A percentile compares a stretch with the other conserved stretches of the same genome.
Conservation (phyloP, 1,140 invertebrate species). For the Drosophila sturtevanti region DNA sequence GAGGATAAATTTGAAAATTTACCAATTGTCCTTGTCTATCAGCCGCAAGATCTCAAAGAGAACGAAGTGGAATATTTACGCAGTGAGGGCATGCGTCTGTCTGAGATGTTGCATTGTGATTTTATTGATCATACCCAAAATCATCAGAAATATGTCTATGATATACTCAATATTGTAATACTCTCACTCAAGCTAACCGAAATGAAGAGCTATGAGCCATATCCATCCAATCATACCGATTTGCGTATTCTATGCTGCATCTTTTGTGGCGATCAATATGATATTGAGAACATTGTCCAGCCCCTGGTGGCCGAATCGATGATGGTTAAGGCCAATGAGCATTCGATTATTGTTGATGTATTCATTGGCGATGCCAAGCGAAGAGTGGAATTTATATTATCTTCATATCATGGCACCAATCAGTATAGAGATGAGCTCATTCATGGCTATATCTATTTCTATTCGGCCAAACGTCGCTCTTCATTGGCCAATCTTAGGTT, state of each 20-base stretch:
- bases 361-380: constrained; percentile 94
- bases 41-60: constrained; percentile 92
- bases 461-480: constrained; percentile 97
- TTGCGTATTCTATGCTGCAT: constrained; percentile 96
- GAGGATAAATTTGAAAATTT: constrained; percentile 93
- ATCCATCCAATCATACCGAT: constrained; percentile 82
- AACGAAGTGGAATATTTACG: constrained; percentile 91
- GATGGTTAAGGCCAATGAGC: constrained; percentile 92
- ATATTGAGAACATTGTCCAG: constrained; percentile 93
- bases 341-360: constrained; percentile 94
- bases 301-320: constrained; percentile 94
- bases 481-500: constrained; percentile 96
- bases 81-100: constrained; percentile 94
- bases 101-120: constrained; percentile 88
- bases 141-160: constrained; percentile 82
- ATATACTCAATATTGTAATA: constrained; percentile 81
- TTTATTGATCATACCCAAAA: constrained; percentile 82
- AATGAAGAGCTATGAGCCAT: constrained; percentile 79
- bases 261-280: constrained; percentile 98
- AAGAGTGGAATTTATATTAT: constrained; percentile 96
- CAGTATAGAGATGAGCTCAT: constrained; percentile 96
- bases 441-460: constrained; percentile 98
- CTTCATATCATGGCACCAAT: constrained; percentile 97
- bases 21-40: constrained; percentile 94
- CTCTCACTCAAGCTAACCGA: constrained; percentile 76